These are phyloP conservation scores for Drosophila kambysellisi DNA, from an alignment of 2,888 invertebrate species.

Conservation along the genomic window DNA sequence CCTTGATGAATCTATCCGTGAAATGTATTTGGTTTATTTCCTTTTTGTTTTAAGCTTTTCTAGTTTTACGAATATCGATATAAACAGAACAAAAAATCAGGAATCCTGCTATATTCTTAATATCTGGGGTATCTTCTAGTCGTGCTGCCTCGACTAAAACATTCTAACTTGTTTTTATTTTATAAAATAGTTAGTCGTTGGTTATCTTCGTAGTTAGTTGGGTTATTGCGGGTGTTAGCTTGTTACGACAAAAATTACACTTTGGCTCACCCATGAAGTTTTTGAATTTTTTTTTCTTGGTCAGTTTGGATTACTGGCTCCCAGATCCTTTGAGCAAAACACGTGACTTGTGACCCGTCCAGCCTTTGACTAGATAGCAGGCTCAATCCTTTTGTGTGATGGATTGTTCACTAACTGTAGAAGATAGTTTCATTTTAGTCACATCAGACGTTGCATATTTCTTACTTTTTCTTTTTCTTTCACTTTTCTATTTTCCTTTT, in stretches of 20 bases:
- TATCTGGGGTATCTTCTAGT: background rate
- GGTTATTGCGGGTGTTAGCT: conserved; percentile 56
- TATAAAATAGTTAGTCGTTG: conserved; percentile 31
- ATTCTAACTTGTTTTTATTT: conserved; percentile 2
- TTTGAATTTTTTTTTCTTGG: conserved; percentile 4
- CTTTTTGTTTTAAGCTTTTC: background rate
- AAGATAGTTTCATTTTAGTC: conserved; percentile 18
- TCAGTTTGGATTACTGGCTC: conserved; percentile 21
- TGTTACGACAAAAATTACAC: conserved; percentile 53
- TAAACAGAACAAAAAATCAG: too few species aligned
- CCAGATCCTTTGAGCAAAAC: conserved; percentile 12
- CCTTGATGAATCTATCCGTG: background rate
- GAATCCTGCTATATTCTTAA: background rate
- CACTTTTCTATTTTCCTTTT: conserved; percentile 20
- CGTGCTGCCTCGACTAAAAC: background rate
- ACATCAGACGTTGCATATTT: conserved; percentile 38
- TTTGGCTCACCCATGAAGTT: conserved; percentile 7
- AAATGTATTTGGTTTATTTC: background rate
- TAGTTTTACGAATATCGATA: too few species aligned
- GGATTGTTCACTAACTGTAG: conserved; percentile 27
- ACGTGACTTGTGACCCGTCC: conserved; percentile 38
- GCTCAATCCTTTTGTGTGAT: conserved; percentile 30
- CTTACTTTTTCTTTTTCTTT: background rate
- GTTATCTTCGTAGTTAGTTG: conserved; percentile 33
- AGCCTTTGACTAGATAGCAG: conserved; percentile 7